Evolutionary conservation across 2,888 invertebrate genomes (phyloP).

Genomic region (Automeris io): DNA sequence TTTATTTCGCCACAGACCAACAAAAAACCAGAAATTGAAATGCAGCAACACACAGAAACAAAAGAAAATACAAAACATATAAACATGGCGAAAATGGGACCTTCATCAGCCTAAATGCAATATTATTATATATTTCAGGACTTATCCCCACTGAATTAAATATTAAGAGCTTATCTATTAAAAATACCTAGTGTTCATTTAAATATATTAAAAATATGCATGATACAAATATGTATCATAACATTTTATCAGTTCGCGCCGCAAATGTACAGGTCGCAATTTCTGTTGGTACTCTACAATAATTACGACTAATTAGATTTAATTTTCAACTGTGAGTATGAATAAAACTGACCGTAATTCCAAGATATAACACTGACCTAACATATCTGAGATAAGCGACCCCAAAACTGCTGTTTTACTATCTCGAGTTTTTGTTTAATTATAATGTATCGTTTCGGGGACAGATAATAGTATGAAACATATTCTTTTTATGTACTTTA

Average conservation of each 20-base stretch:
- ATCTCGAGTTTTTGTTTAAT: conserved; percentile 1
- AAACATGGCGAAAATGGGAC: no score
- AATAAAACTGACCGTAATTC: conserved; percentile 3
- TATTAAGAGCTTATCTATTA: no score
- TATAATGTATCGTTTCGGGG: neutral
- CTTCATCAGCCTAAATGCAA: no score
- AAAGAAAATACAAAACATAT: no score
- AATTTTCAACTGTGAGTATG: neutral
- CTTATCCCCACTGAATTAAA: no score
- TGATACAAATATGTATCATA: neutral
- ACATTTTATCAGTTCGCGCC: neutral
- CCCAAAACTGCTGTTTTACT: conserved; percentile 6
- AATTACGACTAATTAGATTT: conserved; percentile 1
- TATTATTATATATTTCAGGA: no score
- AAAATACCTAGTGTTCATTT: no score
- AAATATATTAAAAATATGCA: no score
- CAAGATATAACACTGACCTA: conserved; percentile 4
- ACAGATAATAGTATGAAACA: neutral
- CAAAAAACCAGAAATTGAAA: no score
- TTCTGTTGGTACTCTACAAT: neutral
- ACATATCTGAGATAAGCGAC: conserved; percentile 7
- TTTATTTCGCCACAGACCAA: no score
- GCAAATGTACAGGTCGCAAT: neutral
- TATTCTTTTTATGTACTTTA: neutral
- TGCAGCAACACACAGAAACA: no score